phyloP scores from a whole-genome alignment of 2,113 vertebrate species.

The Dolichallabes microphthalmus region DNA sequence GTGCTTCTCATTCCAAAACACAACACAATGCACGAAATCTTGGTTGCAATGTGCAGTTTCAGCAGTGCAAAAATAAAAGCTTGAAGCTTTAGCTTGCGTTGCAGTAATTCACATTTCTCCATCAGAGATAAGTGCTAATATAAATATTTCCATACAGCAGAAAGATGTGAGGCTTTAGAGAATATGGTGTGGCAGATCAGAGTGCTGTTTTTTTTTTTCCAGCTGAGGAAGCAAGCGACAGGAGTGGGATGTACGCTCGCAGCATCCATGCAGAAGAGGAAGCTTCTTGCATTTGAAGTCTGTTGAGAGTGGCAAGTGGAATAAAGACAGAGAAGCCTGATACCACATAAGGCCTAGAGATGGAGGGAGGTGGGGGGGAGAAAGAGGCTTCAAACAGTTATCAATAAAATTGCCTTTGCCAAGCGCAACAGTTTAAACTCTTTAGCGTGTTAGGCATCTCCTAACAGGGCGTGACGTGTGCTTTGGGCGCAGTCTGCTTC shows the following conservation, averaged over 20 bases:
- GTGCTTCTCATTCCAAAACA: slow-evolving; percentile 1
- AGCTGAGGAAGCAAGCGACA: slow-evolving; percentile 59
- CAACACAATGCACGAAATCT: slow-evolving; percentile 25
- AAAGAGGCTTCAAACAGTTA: slow-evolving; percentile 71
- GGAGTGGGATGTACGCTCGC: slow-evolving; percentile 48
- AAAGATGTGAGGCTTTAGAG: slow-evolving; percentile 66
- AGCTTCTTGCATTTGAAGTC: slow-evolving; percentile 70
- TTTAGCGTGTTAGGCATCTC: slow-evolving; percentile 68
- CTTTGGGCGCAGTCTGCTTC: slow-evolving; percentile 64
- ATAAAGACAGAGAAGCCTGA: slow-evolving; percentile 69
- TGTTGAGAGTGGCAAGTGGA: slow-evolving; percentile 68
- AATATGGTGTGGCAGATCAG: slow-evolving; percentile 72
- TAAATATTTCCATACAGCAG: slow-evolving; percentile 75
- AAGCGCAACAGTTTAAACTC: slow-evolving; percentile 76
- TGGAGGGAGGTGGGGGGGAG: slow-evolving; percentile 42
- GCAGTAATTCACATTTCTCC: slow-evolving; percentile 67
- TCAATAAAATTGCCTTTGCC: slow-evolving; percentile 76
- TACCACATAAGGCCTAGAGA: slow-evolving; percentile 58
- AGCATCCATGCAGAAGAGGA: slow-evolving; percentile 52
- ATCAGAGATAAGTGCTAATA: slow-evolving; percentile 71
- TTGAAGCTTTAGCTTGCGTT: slow-evolving; percentile 52
- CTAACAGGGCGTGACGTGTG: slow-evolving; percentile 71
- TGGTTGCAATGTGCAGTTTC: slow-evolving; percentile 38
- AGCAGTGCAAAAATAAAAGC: slow-evolving; percentile 52
- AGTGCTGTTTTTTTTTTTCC: slow-evolving; percentile 55